Percentiles rank a stretch among this genome's conserved stretches.
Conservation (phyloP, 2,888 invertebrate genomes). For the Geophilus truncorum region DNA sequence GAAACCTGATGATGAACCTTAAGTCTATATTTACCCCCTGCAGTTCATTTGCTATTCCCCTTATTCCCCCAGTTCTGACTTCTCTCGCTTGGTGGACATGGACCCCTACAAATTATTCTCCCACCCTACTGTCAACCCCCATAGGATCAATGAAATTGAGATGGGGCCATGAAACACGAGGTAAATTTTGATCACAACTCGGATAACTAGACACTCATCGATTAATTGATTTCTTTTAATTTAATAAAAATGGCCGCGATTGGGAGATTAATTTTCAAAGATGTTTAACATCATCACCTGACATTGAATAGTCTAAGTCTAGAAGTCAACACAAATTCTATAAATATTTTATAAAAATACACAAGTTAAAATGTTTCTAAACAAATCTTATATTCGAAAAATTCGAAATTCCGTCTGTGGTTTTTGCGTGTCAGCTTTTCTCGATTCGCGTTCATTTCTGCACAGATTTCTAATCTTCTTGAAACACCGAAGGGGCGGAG, state of each 20-base stretch:
- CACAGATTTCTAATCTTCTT: conserved; percentile 6
- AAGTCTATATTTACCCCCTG: conserved; percentile 7
- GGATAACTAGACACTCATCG: not conserved
- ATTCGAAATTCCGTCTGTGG: not conserved
- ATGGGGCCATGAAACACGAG: not conserved
- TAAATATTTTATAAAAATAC: too few relatives aligned
- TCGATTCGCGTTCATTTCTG: not conserved
- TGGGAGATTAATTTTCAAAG: too few relatives aligned
- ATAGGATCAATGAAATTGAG: conserved; percentile 11
- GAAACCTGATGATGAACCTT: conserved; percentile 3
- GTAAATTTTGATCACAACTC: not conserved
- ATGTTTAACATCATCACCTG: too few relatives aligned
- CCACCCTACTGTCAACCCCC: not conserved
- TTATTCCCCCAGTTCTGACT: not conserved
- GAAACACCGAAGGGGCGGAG: conserved; percentile 16
- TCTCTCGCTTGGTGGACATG: conserved; percentile 12
- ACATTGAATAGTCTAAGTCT: too few relatives aligned
- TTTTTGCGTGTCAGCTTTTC: conserved; percentile 3
- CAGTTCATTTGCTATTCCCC: conserved; percentile 7
- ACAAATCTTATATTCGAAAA: too few relatives aligned
- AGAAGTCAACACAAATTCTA: too few relatives aligned
- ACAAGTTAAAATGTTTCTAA: too few relatives aligned
- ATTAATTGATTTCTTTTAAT: too few relatives aligned
- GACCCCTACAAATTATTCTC: not conserved
- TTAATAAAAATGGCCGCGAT: too few relatives aligned